Base-by-base conservation (phyloP, 2,113 vertebrate genomes). In the Campylomormyrus tamandua region DNA sequence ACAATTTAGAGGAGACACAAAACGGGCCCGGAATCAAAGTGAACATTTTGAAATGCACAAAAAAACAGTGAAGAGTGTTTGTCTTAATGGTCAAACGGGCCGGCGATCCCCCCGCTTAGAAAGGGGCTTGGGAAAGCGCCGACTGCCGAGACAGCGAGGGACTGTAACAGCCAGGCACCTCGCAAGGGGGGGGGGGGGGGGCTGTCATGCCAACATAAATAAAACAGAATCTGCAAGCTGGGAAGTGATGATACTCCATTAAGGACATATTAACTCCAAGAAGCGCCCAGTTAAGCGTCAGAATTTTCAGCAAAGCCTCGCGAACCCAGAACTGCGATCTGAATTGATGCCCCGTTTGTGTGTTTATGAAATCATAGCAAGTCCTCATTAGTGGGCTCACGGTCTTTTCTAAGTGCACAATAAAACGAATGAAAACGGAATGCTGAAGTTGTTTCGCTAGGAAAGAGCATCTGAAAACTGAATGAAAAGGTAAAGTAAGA, bases 1-100 rank as follows among this genome's bases (percentile, higher is more conserved):
- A 97, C 97, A 97, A 95, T 97, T 97, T 97, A 97, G 96, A 97
- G 96, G 96, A 96, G 97, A 96, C 96, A 97, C 96, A 96, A 96
- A 97, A 96, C 96, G 96, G 97, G 96, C 97, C 95, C 96, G 96
- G 96, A 96, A 97, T 97, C 97, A 97, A 96, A 97, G 96, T 96
- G 96, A 97, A 95, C 96, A 95, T 97, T 97, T 97, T 96, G 95
- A 96, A 97, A 97, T 97, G 96, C 31, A 77, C 35, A 80, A 97
- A 97, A 62, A 96, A 97, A 56, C 53, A 97, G n/a, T 31, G n/a
- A 86, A 56, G 50, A 84, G 97, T 96, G 95, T 97, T 97, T 97
- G 96, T 95, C 96, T 96, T 96, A 96, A 97, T 97, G 97, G 96
- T 97, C 97, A 96, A 96, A 96, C 96, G 95, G 74, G 5, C 74